Base-by-base conservation (phyloP, 2,888 invertebrate genomes). In the Chydorus sphaericus region DNA sequence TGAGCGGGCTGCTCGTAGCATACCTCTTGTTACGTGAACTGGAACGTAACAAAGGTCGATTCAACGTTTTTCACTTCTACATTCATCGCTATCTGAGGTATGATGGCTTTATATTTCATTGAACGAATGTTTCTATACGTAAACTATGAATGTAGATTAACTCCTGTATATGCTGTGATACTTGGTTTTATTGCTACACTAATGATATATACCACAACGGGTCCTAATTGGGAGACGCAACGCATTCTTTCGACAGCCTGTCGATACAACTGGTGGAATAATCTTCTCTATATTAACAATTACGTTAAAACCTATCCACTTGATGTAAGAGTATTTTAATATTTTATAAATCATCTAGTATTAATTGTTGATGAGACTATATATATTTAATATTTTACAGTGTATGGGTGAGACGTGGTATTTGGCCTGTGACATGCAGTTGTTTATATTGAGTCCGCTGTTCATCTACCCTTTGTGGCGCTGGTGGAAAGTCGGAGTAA, bases 391-490 rank as follows among this genome's bases (percentile, higher is more conserved):
- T n/a, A n/a, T n/a, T 2, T 2, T 44, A 10, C 28, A 81, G 81
- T 82, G 81, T 62, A 82, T 82, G 81, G 82, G 81, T 68, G 81
- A 82, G 68, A 80, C 82, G 0, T 82, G 82, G 82, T 82, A 81
- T 63, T 70, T 82, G 37, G 73, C 77, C 3, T 74, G 37, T 23
- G 61, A 61, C 39, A 58, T 61, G 57, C 60, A 60, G 38, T 58
- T 61, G 37, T 61, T 58, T 36, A 16, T 61, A 10, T 11, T 61
- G 5, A 48, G 59, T 4, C 60, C 61, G 3, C 26, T 61, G n/a
- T 29, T 61, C 3, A 57, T 61, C 48, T 61, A 60, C 33, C 60
- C 59, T 1, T 37, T 61, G 7, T 60, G 59, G 59, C 52, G 57
- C 31, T 59, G 57, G 54, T 31, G 16, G 14, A 51, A 33, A 10